Evolutionary conservation across 2,888 invertebrate species (phyloP), one percentile per base, ranked within the genome.

Genomic region (Celastrina argiolus): DNA sequence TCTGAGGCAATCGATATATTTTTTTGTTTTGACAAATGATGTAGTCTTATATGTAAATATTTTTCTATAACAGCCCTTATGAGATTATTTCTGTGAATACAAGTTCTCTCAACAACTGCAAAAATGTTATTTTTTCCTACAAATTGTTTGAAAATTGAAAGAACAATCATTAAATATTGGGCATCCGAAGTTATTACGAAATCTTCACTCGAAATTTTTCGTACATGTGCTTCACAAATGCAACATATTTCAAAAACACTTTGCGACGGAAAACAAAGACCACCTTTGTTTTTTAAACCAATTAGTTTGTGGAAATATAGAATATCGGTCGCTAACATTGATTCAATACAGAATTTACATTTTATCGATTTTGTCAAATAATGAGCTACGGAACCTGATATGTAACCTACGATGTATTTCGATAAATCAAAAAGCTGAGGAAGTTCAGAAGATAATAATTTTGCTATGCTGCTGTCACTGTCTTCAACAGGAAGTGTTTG

Each of bases 51-150:
- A n/a, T n/a, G n/a, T n/a, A n/a, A n/a, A n/a, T n/a, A n/a, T n/a
- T n/a, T 64, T 26, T 64, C 64, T 31, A 64, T 64, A 10, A 42
- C 64, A 51, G 45, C 42, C 42, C 34, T 42, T 34, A 64, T 64
- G n/a, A 64, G 45, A 64, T 64, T 51, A 12, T 64, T 64, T 64
- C 42, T 56, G 18, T 56, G 28, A 31, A 45, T 64, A 31, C 14
- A 18, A 22, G 45, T 51, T 34, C 51, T 45, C 12, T 56, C 26
- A 26, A 14, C 5, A 31, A 45, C 34, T 26, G 14, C 7, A 64
- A 64, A 64, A 45, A 64, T 51, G 16, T 64, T n/a, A 51, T 36
- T 56, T 42, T 64, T 64, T 64, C 64, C 56, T 5, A 64, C 51
- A 18, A n/a, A n/a, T n/a, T n/a, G n/a, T n/a, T n/a, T n/a, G n/a